Base-by-base conservation (phyloP, 1,140 invertebrate species). In the Drosophila pandora region DNA sequence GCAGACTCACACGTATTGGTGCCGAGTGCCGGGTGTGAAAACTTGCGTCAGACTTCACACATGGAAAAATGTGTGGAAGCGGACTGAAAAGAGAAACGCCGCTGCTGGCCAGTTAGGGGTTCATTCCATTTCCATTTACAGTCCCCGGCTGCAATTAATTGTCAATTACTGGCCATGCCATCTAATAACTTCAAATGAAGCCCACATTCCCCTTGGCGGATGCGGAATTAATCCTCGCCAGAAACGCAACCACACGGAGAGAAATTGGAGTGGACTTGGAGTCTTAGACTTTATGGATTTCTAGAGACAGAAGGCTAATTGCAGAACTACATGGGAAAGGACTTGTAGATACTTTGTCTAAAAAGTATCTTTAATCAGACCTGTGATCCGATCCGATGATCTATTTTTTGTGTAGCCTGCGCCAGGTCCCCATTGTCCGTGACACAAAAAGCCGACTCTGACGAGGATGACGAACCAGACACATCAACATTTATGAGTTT, bases 401-500 rank as follows among this genome's bases (percentile, higher is more conserved):
- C 56, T 50, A 10, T 34, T 28, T 30, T 48, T 30, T 8, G 34
- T n/a, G 10, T 3, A 21, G 0, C 9, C 1, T 34, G 39, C 13
- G 12, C 3, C 43, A n/a, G 13, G n/a, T 21, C 56, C 58, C 71
- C 80, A 79, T 76, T 79, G 70, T 73, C 50, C 34, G 43, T 52
- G 43, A 43, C 17, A 43, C 28, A 69, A 82, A 55, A 67, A 65
- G 64, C 47, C 56, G 54, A 65, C 73, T 62, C 45, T 55, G 77
- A 73, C 62, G 76, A 81, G 70, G 62, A 85, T 83, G 80, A 83
- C 76, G 71, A 80, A 84, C 80, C 77, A 50, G 59, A 52, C 62
- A 60, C 72, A 81, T 84, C 82, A 59, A 85, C 64, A 85, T 85
- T 81, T 87, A 85, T 85, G 81, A 87, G 82, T 85, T 85, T 85